These are phyloP conservation scores for Dasyornis broadbenti DNA, from an alignment of 2,113 vertebrate species.

Conservation along the genomic window DNA sequence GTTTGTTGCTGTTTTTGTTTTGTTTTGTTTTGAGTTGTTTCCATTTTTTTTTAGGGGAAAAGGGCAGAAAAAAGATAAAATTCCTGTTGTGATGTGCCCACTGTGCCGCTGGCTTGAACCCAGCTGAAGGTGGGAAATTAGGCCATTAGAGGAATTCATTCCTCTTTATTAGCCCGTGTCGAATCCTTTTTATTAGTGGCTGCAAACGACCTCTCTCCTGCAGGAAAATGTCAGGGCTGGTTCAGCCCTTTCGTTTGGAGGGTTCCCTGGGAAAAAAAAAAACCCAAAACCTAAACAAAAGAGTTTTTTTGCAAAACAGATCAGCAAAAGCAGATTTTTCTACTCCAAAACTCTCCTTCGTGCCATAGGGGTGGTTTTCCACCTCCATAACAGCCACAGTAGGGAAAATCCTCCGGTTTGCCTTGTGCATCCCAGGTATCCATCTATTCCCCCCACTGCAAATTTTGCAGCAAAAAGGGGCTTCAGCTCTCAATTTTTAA, in stretches of 20 bases:
- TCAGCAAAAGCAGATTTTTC: neutral
- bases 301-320: neutral
- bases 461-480: neutral
- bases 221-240: constrained; percentile 77
- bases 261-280: neutral
- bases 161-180: constrained; percentile 80
- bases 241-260: constrained; percentile 73
- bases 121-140: constrained; percentile 74
- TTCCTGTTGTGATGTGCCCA: neutral
- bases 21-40: neutral
- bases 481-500: neutral
- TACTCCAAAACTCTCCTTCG: neutral
- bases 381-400: fast-evolving
- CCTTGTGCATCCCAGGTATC: neutral
- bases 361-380: neutral
- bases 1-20: neutral
- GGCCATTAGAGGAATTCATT: constrained; percentile 81
- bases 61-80: neutral
- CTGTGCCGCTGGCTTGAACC: neutral
- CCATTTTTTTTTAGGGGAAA: neutral
- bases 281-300: neutral
- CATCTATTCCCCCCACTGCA: neutral
- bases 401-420: neutral
- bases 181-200: constrained; percentile 81
- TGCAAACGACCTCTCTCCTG: constrained; percentile 75